Percentiles rank a stretch among this genome's conserved stretches.
Evolutionary conservation across 2,797 vertebrate genomes (phyloP).

Genomic region (Diplodus puntazzo): DNA sequence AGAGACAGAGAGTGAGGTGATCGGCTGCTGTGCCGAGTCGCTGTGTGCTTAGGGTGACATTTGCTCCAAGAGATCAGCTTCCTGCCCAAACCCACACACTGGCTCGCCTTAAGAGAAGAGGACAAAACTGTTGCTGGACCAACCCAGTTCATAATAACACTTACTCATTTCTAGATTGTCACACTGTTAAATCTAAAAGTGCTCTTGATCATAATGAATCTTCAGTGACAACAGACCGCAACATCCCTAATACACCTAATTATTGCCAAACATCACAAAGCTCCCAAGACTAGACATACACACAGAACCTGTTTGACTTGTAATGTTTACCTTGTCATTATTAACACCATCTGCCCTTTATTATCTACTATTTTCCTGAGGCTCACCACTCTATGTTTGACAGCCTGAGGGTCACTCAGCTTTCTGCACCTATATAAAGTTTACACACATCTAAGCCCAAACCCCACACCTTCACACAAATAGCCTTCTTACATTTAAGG

Average conservation of each 20-base stretch:
- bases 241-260: background rate
- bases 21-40: constrained; percentile 74
- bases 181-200: background rate
- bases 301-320: constrained; percentile 61
- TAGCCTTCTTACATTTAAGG: constrained; percentile 5
- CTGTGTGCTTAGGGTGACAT: constrained; percentile 78
- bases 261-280: constrained; percentile 30
- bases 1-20: constrained; percentile 74
- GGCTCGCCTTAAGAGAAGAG: constrained; percentile 54
- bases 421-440: constrained; percentile 48
- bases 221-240: constrained; percentile 9
- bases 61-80: constrained; percentile 89
- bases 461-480: background rate
- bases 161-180: constrained; percentile 9
- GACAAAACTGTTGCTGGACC: constrained; percentile 68
- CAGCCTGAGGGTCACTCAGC: constrained; percentile 57
- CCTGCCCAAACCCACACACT: constrained; percentile 90
- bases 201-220: background rate
- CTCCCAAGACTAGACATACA: constrained; percentile 11
- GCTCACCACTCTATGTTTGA: constrained; percentile 52
- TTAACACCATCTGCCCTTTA: constrained; percentile 49
- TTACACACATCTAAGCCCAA: constrained; percentile 35
- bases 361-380: constrained; percentile 45
- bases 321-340: constrained; percentile 66
- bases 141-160: constrained; percentile 33